Percentiles rank a stretch among this genome's conserved stretches.
Evolutionary conservation across 2,888 invertebrate species (phyloP).

Genomic region (Noctua janthina): DNA sequence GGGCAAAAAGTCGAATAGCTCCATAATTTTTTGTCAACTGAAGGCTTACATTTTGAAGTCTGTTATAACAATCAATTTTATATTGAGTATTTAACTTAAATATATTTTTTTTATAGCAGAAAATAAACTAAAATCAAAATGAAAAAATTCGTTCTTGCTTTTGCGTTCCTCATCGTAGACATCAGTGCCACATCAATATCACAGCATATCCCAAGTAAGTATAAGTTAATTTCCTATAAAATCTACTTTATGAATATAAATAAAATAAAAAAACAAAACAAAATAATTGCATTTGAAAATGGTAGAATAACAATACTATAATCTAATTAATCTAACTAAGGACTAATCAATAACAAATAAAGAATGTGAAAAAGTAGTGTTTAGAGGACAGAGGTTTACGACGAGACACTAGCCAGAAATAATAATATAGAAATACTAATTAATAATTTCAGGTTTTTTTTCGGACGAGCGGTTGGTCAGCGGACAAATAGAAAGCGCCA

Average conservation of each 20-base stretch:
- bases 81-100: background rate
- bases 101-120: background rate
- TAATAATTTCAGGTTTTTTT: conserved; percentile 33
- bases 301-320: background rate
- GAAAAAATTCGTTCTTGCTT: conserved; percentile 72
- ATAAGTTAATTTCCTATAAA: background rate
- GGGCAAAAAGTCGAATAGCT: too few relatives aligned
- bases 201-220: conserved; percentile 40
- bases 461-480: conserved; percentile 67
- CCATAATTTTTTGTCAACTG: background rate
- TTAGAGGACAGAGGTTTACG: background rate
- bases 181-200: conserved; percentile 61
- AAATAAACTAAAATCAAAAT: conserved; percentile 65
- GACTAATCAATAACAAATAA: too few relatives aligned
- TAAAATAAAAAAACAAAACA: too few relatives aligned
- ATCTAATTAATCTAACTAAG: background rate
- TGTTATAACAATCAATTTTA: background rate
- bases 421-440: too few relatives aligned
- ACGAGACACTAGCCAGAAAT: too few relatives aligned
- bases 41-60: background rate
- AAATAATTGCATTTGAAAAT: background rate
- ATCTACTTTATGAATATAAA: too few relatives aligned
- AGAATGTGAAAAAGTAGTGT: background rate
- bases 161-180: conserved; percentile 72
- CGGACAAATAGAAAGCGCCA: conserved; percentile 67